A percentile compares a stretch with the other conserved stretches of the same genome.
Conservation (phyloP, 2,797 vertebrate species). For the Trachurus trachurus region DNA sequence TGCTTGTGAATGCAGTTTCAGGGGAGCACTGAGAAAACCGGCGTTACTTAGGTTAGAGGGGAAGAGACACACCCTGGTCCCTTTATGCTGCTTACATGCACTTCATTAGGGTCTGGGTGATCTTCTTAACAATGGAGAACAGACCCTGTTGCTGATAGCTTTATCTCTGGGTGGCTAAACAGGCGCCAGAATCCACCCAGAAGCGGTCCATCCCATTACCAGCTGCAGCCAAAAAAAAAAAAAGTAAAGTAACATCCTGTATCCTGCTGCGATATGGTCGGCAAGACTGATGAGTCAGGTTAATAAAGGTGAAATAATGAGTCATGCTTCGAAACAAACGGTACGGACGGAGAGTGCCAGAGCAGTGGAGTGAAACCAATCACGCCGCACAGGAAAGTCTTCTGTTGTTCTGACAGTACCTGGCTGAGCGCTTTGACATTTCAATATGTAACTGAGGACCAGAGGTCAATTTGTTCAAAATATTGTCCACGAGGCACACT, state of each 20-base stretch:
- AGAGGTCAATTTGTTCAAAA: slow-evolving; percentile 40
- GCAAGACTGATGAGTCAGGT: slow-evolving; percentile 65
- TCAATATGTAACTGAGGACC: slow-evolving; percentile 10
- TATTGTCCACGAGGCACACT: slow-evolving; percentile 6
- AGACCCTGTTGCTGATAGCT: slow-evolving; percentile 64
- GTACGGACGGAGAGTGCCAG: slow-evolving; percentile 23
- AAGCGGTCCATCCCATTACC: slow-evolving; percentile 35
- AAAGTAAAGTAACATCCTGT: slow-evolving; percentile 55
- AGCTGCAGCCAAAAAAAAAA: slow-evolving; percentile 42
- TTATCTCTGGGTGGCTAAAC: slow-evolving; percentile 70
- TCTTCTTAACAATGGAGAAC: slow-evolving; percentile 65
- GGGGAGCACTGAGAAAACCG: slow-evolving; percentile 62
- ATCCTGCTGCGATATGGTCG: slow-evolving; percentile 48
- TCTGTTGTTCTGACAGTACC: slow-evolving; percentile 33
- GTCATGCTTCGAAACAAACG: slow-evolving; percentile 66
- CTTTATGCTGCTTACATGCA: slow-evolving; percentile 69
- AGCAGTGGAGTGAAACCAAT: slow-evolving; percentile 37
- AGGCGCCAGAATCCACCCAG: slow-evolving; percentile 49
- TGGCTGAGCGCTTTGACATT: slow-evolving; percentile 45
- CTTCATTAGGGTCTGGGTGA: slow-evolving; percentile 75
- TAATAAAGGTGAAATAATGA: slow-evolving; percentile 74
- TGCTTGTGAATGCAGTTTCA: slow-evolving; percentile 79
- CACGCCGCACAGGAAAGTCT: slow-evolving; percentile 20
- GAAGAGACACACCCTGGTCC: slow-evolving; percentile 78
- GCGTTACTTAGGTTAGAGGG: slow-evolving; percentile 69